Conservation (phyloP, 2,113 vertebrate genomes). For the Uria lomvia region DNA sequence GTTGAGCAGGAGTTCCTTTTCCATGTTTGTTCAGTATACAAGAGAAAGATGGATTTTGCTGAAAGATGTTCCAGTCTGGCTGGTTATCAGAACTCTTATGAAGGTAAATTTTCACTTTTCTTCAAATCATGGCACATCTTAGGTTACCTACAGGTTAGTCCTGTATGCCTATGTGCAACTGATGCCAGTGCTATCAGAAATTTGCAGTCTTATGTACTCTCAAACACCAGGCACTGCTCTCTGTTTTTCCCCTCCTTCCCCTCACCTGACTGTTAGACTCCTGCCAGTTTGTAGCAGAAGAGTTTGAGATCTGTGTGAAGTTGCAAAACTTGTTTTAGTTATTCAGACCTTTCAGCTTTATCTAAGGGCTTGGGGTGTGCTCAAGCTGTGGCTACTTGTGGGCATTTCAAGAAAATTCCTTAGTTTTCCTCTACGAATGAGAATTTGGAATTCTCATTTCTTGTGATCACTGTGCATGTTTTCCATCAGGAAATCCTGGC, state of each 20-base stretch:
- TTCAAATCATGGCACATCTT: neutral
- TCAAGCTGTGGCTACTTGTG: neutral
- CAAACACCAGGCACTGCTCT: neutral
- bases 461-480: neutral
- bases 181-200: neutral
- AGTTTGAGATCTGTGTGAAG: neutral
- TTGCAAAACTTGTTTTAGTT: neutral
- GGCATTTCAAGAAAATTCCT: neutral
- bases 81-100: neutral
- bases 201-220: neutral
- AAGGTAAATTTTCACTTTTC: neutral
- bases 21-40: fast-evolving
- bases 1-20: neutral
- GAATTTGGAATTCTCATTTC: neutral
- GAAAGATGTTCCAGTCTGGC: neutral
- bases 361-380: neutral
- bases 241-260: neutral
- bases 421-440: neutral
- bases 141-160: neutral
- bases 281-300: neutral
- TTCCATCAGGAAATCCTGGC: neutral
- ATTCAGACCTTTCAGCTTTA: neutral
- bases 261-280: neutral
- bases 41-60: neutral
- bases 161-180: neutral